Evolutionary conservation across 2,888 invertebrate genomes (phyloP), one percentile per base, ranked within the genome.

Genomic region (Spodoptera exigua): DNA sequence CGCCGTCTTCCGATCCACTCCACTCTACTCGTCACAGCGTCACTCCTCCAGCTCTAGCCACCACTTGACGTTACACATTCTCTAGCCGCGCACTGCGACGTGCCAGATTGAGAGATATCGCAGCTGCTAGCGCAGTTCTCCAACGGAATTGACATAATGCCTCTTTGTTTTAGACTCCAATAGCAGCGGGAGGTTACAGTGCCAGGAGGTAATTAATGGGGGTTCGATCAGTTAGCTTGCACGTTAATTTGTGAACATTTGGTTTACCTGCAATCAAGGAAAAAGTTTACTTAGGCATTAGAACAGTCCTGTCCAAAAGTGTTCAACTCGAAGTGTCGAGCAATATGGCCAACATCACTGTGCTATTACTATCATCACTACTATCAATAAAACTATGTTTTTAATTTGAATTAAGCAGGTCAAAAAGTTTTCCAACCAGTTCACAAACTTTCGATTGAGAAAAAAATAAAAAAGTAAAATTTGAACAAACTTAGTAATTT

Each of bases 11-110:
- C 81, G 81, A 80, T 78, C 81, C 43, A 54, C 57, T 59, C 51
- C 83, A 80, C 82, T 77, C 80, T 80, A 81, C 88, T 88, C 89
- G 83, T 90, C 91, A 89, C 87, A 87, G 85, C 84, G 83, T 90
- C 91, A 89, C 87, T 87, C 86, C 84, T 89, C 87, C 87, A 77
- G 82, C 83, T 85, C 86, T 84, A 81, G 79, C 80, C 79, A 81
- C 82, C 80, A 80, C 77, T 60, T 57, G 61, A 76, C 70, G 60
- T 67, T 59, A 62, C 36, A 49, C 57, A 40, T 60, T 62, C 54
- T 59, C 59, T 47, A 61, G 55, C 61, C 45, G 47, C 52, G 63
- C 60, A 40, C 53, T n/a, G n/a, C 35, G 53, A 62, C 63, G 61
- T 62, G 68, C 71, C 70, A 79, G 82, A 83, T 83, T 69, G 54